These are phyloP conservation scores for Tineola bisselliella DNA, from an alignment of 2,888 invertebrate species.

Conservation along the genomic window DNA sequence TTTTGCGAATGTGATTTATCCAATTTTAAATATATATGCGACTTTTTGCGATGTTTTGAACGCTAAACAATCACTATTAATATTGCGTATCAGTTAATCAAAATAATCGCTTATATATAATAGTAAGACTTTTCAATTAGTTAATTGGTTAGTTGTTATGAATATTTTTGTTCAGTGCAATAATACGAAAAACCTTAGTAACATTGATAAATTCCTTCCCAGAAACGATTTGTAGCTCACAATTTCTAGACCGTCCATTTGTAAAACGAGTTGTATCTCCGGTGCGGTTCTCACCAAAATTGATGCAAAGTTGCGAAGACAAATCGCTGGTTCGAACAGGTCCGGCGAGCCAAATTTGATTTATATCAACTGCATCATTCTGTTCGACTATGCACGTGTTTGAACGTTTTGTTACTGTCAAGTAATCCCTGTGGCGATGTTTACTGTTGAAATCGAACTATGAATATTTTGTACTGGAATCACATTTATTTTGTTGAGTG, in stretches of 20 bases:
- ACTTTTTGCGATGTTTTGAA: no score
- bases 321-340: slow-evolving; percentile 8
- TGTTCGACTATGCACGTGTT: slow-evolving; percentile 7
- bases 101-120: no score
- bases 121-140: no score
- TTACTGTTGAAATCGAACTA: neutral
- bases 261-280: slow-evolving; percentile 1
- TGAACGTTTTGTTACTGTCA: slow-evolving; percentile 7
- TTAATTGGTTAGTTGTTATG: no score
- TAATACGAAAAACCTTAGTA: neutral
- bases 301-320: slow-evolving; percentile 12
- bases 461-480: neutral
- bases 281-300: slow-evolving; percentile 12
- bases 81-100: no score
- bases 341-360: slow-evolving; percentile 11
- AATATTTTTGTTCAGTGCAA: neutral
- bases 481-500: slow-evolving; percentile 1
- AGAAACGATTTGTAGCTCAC: neutral
- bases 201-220: neutral
- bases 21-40: no score
- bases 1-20: no score
- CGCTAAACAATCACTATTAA: no score
- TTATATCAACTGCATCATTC: slow-evolving; percentile 7
- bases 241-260: slow-evolving; percentile 3
- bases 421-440: slow-evolving; percentile 8